Evolutionary conservation across 2,888 invertebrate genomes (phyloP).

Genomic region (Amphipoea oculea): DNA sequence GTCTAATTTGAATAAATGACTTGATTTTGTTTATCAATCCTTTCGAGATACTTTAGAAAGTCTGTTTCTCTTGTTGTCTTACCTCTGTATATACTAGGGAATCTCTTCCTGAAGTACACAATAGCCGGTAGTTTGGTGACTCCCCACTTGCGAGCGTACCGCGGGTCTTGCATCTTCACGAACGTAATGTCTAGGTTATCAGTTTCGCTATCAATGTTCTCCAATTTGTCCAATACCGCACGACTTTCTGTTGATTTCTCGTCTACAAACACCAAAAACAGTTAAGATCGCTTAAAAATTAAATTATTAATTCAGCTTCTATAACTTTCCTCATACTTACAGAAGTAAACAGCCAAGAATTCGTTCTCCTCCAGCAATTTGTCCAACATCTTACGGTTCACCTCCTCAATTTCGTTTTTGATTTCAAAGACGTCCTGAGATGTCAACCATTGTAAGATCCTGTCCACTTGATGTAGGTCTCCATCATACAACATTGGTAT

Average conservation of each 20-base stretch:
- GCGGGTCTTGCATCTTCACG: constrained; percentile 97
- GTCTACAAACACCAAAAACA: constrained; percentile 87
- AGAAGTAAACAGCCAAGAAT: constrained; percentile 98
- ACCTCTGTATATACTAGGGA: constrained; percentile 98
- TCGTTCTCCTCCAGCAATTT: constrained; percentile 98
- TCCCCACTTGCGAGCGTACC: constrained; percentile 98
- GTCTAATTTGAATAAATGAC: too few species aligned
- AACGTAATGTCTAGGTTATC: constrained; percentile 98
- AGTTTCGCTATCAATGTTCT: constrained; percentile 98
- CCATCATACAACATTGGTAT: constrained; percentile 97
- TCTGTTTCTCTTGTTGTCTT: constrained; percentile 45
- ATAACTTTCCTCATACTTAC: constrained; percentile 91
- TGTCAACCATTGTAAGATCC: constrained; percentile 96
- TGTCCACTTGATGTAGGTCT: constrained; percentile 96
- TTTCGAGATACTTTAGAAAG: neutral
- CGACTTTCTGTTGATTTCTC: constrained; percentile 95
- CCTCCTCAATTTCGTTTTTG: constrained; percentile 99
- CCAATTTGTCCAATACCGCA: constrained; percentile 95
- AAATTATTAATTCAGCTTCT: neutral
- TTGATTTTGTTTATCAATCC: neutral
- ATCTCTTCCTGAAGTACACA: constrained; percentile 97
- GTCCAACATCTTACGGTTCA: constrained; percentile 98
- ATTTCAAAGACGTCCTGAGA: constrained; percentile 98
- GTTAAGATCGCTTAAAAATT: neutral
- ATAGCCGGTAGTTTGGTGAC: constrained; percentile 97